Evolutionary conservation across 2,797 vertebrate genomes (phyloP).

Genomic region (Parauchenoglanis ngamensis): DNA sequence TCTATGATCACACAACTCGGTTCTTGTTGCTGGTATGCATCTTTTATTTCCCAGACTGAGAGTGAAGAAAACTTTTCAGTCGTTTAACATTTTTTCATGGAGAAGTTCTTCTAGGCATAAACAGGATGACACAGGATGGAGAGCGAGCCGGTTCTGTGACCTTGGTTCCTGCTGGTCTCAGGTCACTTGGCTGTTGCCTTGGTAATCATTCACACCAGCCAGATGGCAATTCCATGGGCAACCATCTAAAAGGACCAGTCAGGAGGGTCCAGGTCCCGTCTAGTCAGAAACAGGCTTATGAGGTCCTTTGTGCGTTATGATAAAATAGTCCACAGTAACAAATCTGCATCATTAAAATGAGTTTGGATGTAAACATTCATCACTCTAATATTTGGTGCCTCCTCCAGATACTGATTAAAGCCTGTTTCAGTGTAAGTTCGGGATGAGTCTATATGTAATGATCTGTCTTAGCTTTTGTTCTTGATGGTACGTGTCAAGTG

Average conservation of each 20-base stretch:
- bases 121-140: slow-evolving; percentile 54
- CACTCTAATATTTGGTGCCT: not conserved
- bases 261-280: slow-evolving; percentile 71
- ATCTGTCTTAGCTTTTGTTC: slow-evolving; percentile 7
- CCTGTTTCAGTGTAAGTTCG: not conserved
- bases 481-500: slow-evolving; percentile 13
- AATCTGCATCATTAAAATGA: not conserved
- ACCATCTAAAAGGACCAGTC: slow-evolving; percentile 80
- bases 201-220: slow-evolving; percentile 84
- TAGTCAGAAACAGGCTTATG: not conserved
- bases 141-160: slow-evolving; percentile 76
- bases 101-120: not conserved
- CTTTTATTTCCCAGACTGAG: not conserved
- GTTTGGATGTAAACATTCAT: not conserved
- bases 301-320: not conserved
- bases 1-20: not conserved
- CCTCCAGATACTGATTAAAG: slow-evolving; percentile 18
- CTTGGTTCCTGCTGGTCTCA: slow-evolving; percentile 80
- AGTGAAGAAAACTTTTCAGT: not conserved
- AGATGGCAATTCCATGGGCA: slow-evolving; percentile 83
- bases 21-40: not conserved
- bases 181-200: slow-evolving; percentile 78
- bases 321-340: slow-evolving; percentile 7
- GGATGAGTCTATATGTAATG: slow-evolving; percentile 11
- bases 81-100: not conserved